phyloP scores from a whole-genome alignment of 1,140 invertebrate species.

The Neodiprion fabricii region DNA sequence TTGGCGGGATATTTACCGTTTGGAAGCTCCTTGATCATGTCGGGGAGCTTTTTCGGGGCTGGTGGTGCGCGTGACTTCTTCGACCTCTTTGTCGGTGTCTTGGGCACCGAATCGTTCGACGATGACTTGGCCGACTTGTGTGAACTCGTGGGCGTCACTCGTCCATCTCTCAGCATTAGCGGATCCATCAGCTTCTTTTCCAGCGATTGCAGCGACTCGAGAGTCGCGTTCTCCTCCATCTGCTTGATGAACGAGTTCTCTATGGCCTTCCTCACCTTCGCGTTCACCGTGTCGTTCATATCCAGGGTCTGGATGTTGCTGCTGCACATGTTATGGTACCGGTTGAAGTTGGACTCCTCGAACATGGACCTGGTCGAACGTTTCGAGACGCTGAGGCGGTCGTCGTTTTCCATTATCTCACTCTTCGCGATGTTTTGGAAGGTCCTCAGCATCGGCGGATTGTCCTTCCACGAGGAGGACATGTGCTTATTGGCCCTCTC shows the following conservation, averaged over 20 bases:
- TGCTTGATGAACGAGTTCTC: slow-evolving; percentile 57
- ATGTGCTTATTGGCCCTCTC: slow-evolving; percentile 25
- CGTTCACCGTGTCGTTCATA: slow-evolving; percentile 35
- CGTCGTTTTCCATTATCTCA: slow-evolving; percentile 50
- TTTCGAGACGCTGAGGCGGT: slow-evolving; percentile 41
- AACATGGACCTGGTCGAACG: slow-evolving; percentile 53
- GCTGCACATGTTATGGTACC: slow-evolving; percentile 29
- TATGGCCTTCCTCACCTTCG: slow-evolving; percentile 52
- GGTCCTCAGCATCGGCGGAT: slow-evolving; percentile 42
- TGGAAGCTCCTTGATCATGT: slow-evolving; percentile 55
- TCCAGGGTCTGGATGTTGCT: slow-evolving; percentile 18
- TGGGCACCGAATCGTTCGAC: neutral
- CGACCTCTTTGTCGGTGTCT: slow-evolving; percentile 16
- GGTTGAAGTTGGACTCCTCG: slow-evolving; percentile 43
- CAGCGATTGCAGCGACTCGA: slow-evolving; percentile 31
- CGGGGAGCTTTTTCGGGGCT: slow-evolving; percentile 37
- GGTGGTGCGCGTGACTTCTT: slow-evolving; percentile 26
- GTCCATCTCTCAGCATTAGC: neutral
- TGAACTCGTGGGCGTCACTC: neutral
- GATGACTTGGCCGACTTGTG: neutral
- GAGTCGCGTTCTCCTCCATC: slow-evolving; percentile 45
- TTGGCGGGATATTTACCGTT: slow-evolving; percentile 48
- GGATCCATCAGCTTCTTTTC: slow-evolving; percentile 23
- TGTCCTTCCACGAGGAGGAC: slow-evolving; percentile 41
- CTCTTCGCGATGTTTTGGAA: slow-evolving; percentile 48